A percentile compares a stretch with the other conserved stretches of the same genome.
Evolutionary conservation across 2,888 invertebrate genomes (phyloP).

Genomic region (Tolmerus cingulatus): DNA sequence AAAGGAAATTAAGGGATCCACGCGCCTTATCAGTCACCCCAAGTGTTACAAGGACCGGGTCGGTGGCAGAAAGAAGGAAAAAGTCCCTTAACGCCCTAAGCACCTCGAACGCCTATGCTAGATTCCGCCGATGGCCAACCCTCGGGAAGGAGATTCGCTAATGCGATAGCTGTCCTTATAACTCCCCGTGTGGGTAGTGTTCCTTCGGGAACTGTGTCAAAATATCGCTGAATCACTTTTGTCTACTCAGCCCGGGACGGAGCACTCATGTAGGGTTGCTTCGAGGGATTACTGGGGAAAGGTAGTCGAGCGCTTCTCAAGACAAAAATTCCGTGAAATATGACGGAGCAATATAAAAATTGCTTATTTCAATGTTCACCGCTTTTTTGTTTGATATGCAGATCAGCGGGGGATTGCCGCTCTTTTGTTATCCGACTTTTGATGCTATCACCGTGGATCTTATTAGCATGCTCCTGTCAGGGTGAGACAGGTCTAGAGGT

Average conservation of each 20-base stretch:
- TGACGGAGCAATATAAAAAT: slow-evolving; percentile 1
- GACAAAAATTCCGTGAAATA: slow-evolving; percentile 2
- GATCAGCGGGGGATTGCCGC: not conserved
- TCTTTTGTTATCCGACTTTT: not conserved
- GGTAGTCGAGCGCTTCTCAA: not conserved
- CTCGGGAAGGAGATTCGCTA: slow-evolving; percentile 24
- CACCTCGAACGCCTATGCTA: not conserved
- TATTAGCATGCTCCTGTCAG: not conserved
- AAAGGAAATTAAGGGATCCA: slow-evolving; percentile 4
- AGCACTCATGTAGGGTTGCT: not conserved
- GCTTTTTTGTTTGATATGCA: slow-evolving; percentile 6
- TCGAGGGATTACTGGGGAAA: not conserved
- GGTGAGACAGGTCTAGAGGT: not conserved
- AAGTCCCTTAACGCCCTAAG: not conserved
- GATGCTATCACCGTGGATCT: not conserved
- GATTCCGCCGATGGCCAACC: not conserved
- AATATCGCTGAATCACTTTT: slow-evolving; percentile 23
- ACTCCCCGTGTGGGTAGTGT: not conserved
- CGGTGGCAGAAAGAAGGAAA: not conserved
- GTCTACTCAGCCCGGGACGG: not conserved
- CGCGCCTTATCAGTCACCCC: slow-evolving; percentile 30
- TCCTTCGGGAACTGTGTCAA: slow-evolving; percentile 14
- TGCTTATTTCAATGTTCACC: slow-evolving; percentile 4
- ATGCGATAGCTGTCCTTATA: slow-evolving; percentile 1
- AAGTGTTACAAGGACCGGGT: not conserved